Evolutionary conservation across 1,140 invertebrate genomes (phyloP).

Genomic region (Hypothenemus hampei): DNA sequence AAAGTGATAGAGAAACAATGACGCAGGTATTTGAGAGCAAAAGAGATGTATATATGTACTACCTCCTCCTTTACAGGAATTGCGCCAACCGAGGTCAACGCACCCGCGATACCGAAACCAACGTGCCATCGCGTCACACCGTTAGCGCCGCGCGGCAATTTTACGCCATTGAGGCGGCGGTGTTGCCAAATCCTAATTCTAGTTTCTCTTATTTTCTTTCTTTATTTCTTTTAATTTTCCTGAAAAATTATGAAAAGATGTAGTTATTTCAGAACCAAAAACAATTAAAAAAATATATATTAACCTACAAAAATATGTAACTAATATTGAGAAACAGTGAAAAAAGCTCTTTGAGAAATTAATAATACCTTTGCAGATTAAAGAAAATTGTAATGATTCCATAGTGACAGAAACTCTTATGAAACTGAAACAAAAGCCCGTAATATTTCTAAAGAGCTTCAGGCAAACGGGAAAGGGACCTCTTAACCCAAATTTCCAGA

Average conservation of each 20-base stretch:
- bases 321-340: no score
- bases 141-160: conserved; percentile 14
- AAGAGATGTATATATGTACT: no score
- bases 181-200: conserved; percentile 4
- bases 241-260: no score
- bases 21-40: no score
- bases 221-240: neutral
- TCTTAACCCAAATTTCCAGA: conserved; percentile 19
- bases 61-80: conserved; percentile 19
- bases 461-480: neutral
- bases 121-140: conserved; percentile 5
- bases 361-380: no score
- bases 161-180: neutral
- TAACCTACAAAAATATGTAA: no score
- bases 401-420: no score
- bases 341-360: no score
- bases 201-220: neutral
- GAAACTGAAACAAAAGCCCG: conserved; percentile 9
- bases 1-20: no score
- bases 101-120: conserved; percentile 12
- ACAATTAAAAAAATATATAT: no score
- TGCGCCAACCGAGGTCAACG: conserved; percentile 12
- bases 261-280: no score
- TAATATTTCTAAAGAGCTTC: conserved; percentile 13
- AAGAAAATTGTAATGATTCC: no score